Base-by-base conservation (phyloP, 2,797 vertebrate species). In the Sandelia bainsii region DNA sequence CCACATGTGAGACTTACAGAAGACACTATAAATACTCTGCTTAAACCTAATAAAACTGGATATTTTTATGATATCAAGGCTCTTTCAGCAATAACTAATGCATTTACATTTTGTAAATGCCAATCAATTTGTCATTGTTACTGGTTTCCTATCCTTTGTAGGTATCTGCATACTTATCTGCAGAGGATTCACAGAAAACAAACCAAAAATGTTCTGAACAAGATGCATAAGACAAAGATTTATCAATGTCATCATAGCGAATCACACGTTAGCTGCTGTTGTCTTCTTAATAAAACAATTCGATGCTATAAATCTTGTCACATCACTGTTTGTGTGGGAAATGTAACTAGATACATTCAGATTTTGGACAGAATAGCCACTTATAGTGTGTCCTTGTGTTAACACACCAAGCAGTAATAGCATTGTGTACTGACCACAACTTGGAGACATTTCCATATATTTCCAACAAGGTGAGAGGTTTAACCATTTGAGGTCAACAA, bases 1-100 rank as follows among this genome's bases (percentile, higher is more conserved):
- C 81, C 88, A 81, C 77, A 87, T 87, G 81, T 81, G 70, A 80
- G 77, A 68, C 32, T 19, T 39, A 17, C 40, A 17, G 14, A 22
- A 59, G 50, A 75, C 39, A 49, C 37, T 58, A 49, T 51, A 58
- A 6, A 8, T 50, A 64, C 13, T 42, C 23, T 52, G 9, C 16
- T 52, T 42, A n/a, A 58, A 58, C 49, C 46, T 51, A 5, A 54
- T 50, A 25, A 61, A 62, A 52, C 11, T 34, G 37, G 27, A 60
- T 0, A 42, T 29, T 44, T 46, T 44, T 13, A 37, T 19, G 11
- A 62, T 50, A 32, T 39, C 13, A 10, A 13, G 22, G 1, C 25
- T 4, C 20, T 11, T 50, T 65, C 4, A 46, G 10, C 3, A 48
- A 23, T 20, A 46, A 10, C 16, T 8, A 17, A 5, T 29, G n/a